Percentiles rank a stretch among this genome's conserved stretches.
Evolutionary conservation across 2,888 invertebrate genomes (phyloP).

Genomic region (Lampropteryx suffumata): DNA sequence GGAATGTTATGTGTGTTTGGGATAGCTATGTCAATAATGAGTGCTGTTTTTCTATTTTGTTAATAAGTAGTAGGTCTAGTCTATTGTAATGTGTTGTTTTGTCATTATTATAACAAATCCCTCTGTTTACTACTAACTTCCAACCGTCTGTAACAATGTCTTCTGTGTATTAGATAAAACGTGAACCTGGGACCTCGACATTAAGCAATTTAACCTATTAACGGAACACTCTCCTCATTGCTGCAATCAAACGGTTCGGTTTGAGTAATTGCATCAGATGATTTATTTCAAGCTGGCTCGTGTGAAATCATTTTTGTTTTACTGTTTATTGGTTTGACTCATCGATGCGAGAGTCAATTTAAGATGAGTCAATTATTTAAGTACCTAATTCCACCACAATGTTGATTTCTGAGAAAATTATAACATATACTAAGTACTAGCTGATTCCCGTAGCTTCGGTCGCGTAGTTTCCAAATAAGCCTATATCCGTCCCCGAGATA

Average conservation of each 20-base stretch:
- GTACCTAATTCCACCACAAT: not conserved
- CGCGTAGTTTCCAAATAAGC: no score
- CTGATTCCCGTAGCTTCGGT: no score
- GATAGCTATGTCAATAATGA: no score
- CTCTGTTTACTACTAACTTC: not conserved
- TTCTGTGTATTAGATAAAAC: conserved; percentile 58
- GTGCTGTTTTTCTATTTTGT: no score
- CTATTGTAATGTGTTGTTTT: no score
- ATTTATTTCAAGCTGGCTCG: conserved; percentile 3
- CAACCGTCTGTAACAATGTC: not conserved
- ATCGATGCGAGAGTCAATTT: not conserved
- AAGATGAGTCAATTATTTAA: not conserved
- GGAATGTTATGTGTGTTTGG: no score
- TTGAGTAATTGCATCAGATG: conserved; percentile 14
- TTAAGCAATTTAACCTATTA: conserved; percentile 70
- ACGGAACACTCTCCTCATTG: conserved; percentile 45
- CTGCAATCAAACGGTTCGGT: conserved; percentile 40
- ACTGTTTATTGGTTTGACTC: not conserved
- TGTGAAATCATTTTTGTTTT: not conserved
- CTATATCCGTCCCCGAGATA: no score
- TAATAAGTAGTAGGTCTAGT: no score
- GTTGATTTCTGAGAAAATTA: conserved; percentile 3
- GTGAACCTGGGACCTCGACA: conserved; percentile 65
- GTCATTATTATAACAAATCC: no score
- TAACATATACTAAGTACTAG: no score